Conservation (phyloP, 2,888 invertebrate species). For the Ophion costatus region DNA sequence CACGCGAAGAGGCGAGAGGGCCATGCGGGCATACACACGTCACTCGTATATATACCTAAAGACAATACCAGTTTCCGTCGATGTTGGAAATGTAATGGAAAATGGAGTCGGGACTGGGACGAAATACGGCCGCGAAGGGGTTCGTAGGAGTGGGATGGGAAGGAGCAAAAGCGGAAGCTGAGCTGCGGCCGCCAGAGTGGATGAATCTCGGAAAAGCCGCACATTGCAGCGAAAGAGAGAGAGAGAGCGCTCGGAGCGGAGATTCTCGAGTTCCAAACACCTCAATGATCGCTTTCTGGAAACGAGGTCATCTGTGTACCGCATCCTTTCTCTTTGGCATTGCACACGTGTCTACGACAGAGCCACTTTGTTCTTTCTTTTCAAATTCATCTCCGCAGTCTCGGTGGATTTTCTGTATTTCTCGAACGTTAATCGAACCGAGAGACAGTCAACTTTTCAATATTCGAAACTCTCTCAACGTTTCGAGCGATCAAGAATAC, state of each 20-base stretch:
- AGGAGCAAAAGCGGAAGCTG: slow-evolving; percentile 57
- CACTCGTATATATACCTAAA: slow-evolving; percentile 34
- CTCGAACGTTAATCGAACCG: background rate
- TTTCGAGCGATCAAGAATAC: too few species aligned
- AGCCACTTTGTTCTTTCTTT: slow-evolving; percentile 5
- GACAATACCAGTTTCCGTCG: slow-evolving; percentile 62
- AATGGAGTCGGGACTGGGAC: slow-evolving; percentile 23
- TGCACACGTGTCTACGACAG: slow-evolving; percentile 21
- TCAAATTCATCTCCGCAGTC: background rate
- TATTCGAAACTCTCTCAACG: too few species aligned
- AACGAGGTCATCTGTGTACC: slow-evolving; percentile 53
- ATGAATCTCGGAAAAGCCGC: slow-evolving; percentile 59
- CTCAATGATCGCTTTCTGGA: slow-evolving; percentile 48
- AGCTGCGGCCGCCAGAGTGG: slow-evolving; percentile 38
- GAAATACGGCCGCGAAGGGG: slow-evolving; percentile 22
- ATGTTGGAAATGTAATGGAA: slow-evolving; percentile 55
- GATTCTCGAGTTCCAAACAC: slow-evolving; percentile 46
- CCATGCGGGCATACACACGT: background rate
- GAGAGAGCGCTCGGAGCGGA: slow-evolving; percentile 4
- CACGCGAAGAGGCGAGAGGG: slow-evolving; percentile 15
- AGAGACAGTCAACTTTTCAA: too few species aligned
- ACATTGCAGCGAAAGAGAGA: slow-evolving; percentile 18
- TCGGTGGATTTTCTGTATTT: slow-evolving; percentile 4
- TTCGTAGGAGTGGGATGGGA: slow-evolving; percentile 16
- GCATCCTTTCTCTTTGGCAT: slow-evolving; percentile 9